A percentile compares a stretch with the other conserved stretches of the same genome.
Evolutionary conservation across 2,797 vertebrate species (phyloP).

Genomic region (Poecile montanus): DNA sequence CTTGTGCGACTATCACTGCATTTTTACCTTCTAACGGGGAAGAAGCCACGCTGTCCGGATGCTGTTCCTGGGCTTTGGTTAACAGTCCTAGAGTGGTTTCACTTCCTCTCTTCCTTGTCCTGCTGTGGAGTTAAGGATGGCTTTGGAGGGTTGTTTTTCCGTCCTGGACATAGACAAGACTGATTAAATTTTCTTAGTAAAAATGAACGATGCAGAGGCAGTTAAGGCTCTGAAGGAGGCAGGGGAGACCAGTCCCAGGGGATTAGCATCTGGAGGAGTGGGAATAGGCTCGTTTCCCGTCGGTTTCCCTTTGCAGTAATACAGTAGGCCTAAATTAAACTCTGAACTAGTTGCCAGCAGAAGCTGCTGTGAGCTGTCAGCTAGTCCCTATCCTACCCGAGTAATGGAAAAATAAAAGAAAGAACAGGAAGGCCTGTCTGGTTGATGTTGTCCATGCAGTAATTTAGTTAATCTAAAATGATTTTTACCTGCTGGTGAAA

Average conservation of each 20-base stretch:
- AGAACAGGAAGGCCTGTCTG: background rate
- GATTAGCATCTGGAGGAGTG: background rate
- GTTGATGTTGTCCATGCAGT: background rate
- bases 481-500: background rate
- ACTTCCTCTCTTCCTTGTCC: background rate
- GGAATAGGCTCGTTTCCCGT: background rate
- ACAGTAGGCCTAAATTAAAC: background rate
- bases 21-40: background rate
- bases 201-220: background rate
- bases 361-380: conserved; percentile 8
- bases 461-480: background rate
- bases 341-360: background rate
- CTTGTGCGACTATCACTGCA: background rate
- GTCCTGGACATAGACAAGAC: background rate
- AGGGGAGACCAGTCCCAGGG: background rate
- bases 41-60: background rate
- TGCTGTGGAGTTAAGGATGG: background rate
- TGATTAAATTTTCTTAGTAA: background rate
- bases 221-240: background rate
- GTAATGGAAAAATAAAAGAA: background rate
- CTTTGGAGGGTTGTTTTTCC: background rate
- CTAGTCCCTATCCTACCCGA: background rate
- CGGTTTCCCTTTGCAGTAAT: background rate
- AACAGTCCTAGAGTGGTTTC: background rate
- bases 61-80: background rate